Base-by-base conservation (phyloP, 1,140 invertebrate species). In the Mylabris phalerata region DNA sequence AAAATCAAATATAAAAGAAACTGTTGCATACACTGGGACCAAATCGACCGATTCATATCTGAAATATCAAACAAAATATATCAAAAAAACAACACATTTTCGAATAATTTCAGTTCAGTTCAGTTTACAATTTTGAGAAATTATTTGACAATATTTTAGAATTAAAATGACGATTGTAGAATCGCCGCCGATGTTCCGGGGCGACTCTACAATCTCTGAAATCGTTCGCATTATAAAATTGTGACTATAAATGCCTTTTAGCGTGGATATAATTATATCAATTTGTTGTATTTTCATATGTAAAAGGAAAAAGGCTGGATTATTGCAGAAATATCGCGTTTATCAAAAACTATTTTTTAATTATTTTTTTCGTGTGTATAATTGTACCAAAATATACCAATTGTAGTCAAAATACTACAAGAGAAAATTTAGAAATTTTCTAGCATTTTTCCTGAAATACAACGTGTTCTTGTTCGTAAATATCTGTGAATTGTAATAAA, bases 211-310 rank as follows among this genome's bases (percentile, higher is more conserved):
- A 40, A 24, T 24, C 32, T 4, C 19, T 10, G 26, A 54, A 51
- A 51, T 42, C 39, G 11, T 55, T 65, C 62, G 57, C 59, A 67
- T 65, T 64, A 64, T 57, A 67, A 67, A 68, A 68, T 68, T 67
- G 70, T 73, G 70, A 73, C 70, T 73, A 73, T 64, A 71, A 72
- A 68, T 73, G 71, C 71, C 71, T 72, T 73, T 70, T 73, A 72
- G 69, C 70, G 64, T 72, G 67, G 71, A 70, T 67, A 72, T 72
- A 71, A 19, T 65, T 68, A 67, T 55, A 63, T 67, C 64, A 70
- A 66, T 66, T 62, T 65, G 69, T 71, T 71, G 68, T 72, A 71
- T 71, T 71, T 68, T 67, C 57, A 50, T 42, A 42, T n/a, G 41
- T n/a, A 42, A 42, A 69, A 55, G 65, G 63, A 67, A 65, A 64